Evolutionary conservation across 2,888 invertebrate genomes (phyloP).

Genomic region (Drosophila cyrtoloma): DNA sequence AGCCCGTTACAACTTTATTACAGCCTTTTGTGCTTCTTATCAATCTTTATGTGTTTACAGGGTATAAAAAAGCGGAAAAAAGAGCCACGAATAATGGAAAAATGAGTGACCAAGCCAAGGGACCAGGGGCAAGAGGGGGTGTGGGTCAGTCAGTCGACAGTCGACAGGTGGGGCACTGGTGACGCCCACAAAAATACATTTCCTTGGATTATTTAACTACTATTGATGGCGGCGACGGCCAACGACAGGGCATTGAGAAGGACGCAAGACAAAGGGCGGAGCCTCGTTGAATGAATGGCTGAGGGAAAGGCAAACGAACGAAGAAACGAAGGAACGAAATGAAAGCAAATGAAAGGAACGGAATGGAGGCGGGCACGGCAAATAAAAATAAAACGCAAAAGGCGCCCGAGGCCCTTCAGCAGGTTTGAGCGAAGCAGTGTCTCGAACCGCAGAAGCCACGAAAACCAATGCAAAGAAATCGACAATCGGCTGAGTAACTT

Average conservation of each 20-base stretch:
- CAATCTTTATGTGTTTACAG: constrained; percentile 3
- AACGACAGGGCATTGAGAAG: constrained; percentile 28
- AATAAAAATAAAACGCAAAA: constrained; percentile 41
- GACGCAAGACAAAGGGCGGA: constrained; percentile 24
- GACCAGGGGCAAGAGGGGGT: not conserved
- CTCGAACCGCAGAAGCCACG: constrained; percentile 40
- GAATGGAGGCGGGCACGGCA: constrained; percentile 22
- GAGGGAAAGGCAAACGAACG: constrained; percentile 40
- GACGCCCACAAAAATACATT: constrained; percentile 73
- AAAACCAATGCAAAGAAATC: constrained; percentile 51
- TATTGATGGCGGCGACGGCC: constrained; percentile 52
- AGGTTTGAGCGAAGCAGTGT: not conserved
- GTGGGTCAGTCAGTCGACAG: not conserved
- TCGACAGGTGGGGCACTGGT: constrained; percentile 5
- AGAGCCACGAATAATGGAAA: constrained; percentile 39
- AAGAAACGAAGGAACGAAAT: constrained; percentile 10
- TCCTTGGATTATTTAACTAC: constrained; percentile 75
- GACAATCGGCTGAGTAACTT: constrained; percentile 33
- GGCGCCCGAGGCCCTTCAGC: constrained; percentile 19
- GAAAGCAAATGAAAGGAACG: constrained; percentile 11
- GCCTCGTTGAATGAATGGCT: constrained; percentile 44
- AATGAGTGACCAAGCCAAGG: constrained; percentile 34
- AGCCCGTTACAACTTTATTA: constrained; percentile 1
- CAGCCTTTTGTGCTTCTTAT: not conserved
- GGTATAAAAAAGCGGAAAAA: constrained; percentile 19